Base-by-base conservation (phyloP, 2,888 invertebrate species). In the Bedellia somnulentella region DNA sequence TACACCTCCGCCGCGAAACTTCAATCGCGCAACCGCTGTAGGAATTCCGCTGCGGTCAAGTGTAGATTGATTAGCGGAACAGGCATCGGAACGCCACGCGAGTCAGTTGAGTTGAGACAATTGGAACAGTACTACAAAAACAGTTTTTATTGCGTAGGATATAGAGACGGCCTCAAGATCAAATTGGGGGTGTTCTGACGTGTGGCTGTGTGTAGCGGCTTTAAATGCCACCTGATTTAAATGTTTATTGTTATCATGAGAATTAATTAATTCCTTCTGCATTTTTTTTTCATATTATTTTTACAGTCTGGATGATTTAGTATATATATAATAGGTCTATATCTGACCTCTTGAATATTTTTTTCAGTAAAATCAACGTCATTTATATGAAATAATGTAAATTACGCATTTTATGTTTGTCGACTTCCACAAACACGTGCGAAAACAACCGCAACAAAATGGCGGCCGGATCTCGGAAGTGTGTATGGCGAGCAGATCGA, bases 401-500 rank as follows among this genome's bases (percentile, higher is more conserved):
- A 27, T 32, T 35, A 30, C 35, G 30, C 30, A 27, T 21, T 35
- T 29, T 15, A 30, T 26, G 29, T 35, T 30, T 35, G 27, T 29
- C 29, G 27, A 35, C 21, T 33, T 33, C 29, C 24, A 35, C 35
- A 35, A 35, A 32, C 35, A 30, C 23, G 27, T 30, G 32, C 28
- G 23, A 28, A 28, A 15, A 14, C 24, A 24, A 10, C 9, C 5
- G 9, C 22, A 31, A 31, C 31, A 27, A 31, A 31, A 31, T 31
- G 26, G 31, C 27, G 27, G 31, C 31, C 31, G 27, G 15, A 27
- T 26, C 31, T 18, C 27, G n/a, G 27, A 23, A 33, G 25, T 29
- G 30, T 32, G 29, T 25, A 14, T 15, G 17, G 22, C 16, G 22
- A 21, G 12, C 15, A 15, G 25, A 21, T 27, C 15, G 21, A 18